Conservation (phyloP, 2,888 invertebrate genomes). For the Augochlorella aurata region DNA sequence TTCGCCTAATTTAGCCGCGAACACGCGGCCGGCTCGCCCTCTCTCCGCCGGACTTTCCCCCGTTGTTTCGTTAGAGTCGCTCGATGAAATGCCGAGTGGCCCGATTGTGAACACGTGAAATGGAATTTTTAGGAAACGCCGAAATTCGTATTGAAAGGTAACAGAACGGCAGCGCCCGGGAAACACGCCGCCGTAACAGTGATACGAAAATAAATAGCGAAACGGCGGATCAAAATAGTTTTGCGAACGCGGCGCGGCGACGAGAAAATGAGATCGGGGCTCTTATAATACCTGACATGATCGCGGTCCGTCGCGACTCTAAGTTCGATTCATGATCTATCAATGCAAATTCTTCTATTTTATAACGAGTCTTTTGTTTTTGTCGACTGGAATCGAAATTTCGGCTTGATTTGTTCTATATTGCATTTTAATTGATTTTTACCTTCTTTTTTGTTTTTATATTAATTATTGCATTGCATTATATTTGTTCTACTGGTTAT, state of each 20-base stretch:
- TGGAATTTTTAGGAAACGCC: background rate
- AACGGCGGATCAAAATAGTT: background rate
- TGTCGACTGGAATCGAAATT: too few relatives aligned
- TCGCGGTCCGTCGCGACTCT: background rate
- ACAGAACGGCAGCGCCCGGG: background rate
- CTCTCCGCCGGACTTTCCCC: background rate
- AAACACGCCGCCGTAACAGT: background rate
- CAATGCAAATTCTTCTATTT: background rate
- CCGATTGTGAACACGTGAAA: background rate
- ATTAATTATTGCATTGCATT: too few relatives aligned
- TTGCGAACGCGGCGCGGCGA: background rate
- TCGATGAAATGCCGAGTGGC: background rate
- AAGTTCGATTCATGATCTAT: background rate
- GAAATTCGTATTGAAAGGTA: conserved; percentile 1
- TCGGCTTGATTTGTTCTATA: too few relatives aligned
- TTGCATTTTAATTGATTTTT: too few relatives aligned
- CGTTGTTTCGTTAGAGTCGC: background rate
- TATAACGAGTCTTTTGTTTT: background rate
- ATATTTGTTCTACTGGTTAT: too few relatives aligned
- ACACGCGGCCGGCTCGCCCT: background rate
- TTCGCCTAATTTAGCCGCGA: background rate
- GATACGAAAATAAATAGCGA: background rate
- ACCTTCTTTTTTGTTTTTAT: too few relatives aligned
- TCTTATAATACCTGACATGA: background rate
- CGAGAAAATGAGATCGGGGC: background rate